Evolutionary conservation across 2,797 vertebrate species (phyloP).

Genomic region (Pseudopleuronectes americanus): DNA sequence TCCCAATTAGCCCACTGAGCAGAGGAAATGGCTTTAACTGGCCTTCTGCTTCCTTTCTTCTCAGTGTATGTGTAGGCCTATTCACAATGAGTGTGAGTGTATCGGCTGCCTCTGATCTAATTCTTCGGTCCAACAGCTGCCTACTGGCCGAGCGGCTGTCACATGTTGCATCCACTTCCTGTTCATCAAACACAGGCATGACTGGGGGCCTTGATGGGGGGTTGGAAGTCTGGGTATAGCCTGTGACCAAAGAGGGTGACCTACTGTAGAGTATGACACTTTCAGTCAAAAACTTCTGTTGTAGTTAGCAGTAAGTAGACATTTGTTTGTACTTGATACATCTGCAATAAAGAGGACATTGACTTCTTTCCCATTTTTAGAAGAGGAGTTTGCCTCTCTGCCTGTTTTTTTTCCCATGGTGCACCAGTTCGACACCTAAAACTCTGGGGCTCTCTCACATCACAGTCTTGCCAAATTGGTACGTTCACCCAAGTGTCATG

Average conservation of each 20-base stretch:
- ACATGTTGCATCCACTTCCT: slow-evolving; percentile 69
- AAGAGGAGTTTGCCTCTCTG: no score
- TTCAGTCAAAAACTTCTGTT: no score
- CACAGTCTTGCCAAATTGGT: no score
- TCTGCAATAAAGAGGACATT: no score
- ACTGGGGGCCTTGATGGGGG: background rate
- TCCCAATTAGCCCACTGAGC: slow-evolving; percentile 70
- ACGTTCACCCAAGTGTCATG: no score
- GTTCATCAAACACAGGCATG: slow-evolving; percentile 38
- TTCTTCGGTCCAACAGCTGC: slow-evolving; percentile 60
- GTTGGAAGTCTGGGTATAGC: background rate
- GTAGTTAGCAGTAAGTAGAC: no score
- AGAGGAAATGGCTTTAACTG: slow-evolving; percentile 72
- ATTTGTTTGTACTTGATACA: no score
- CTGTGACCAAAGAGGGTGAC: background rate
- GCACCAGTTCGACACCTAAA: no score
- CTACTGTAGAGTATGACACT: no score
- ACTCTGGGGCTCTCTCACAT: no score
- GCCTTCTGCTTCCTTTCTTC: slow-evolving; percentile 64
- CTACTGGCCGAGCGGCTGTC: slow-evolving; percentile 43
- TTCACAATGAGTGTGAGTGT: slow-evolving; percentile 1
- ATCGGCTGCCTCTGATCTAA: slow-evolving; percentile 61
- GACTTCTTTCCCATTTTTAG: no score
- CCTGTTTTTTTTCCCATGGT: no score
- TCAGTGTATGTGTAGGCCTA: background rate